Conservation (phyloP, 2,113 vertebrate species). For the Sceloporus undulatus region DNA sequence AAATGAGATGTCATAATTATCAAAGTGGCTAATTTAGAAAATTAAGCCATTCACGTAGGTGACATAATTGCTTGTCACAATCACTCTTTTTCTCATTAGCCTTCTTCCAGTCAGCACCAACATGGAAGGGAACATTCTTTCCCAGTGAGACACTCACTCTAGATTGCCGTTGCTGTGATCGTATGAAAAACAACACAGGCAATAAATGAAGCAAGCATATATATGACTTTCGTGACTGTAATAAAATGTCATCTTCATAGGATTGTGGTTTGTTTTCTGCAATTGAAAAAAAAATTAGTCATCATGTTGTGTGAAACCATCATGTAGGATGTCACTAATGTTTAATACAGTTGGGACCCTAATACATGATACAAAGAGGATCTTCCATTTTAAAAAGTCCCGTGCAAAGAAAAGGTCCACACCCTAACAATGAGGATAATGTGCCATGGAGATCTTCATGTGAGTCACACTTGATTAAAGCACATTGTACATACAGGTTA, state of each 20-base stretch:
- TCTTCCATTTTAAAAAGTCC: no score
- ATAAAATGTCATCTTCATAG: slow-evolving; percentile 14
- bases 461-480: no score
- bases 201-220: slow-evolving; percentile 54
- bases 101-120: slow-evolving; percentile 77
- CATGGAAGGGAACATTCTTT: slow-evolving; percentile 65
- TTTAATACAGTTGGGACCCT: no score
- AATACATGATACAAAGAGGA: no score
- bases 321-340: no score
- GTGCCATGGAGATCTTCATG: no score
- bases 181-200: slow-evolving; percentile 29
- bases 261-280: slow-evolving; percentile 32
- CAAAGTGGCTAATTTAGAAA: slow-evolving; percentile 89
- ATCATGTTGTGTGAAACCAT: no score
- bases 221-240: slow-evolving; percentile 50
- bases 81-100: slow-evolving; percentile 89
- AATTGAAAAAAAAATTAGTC: slow-evolving; percentile 49
- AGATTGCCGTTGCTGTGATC: slow-evolving; percentile 66
- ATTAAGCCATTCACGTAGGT: slow-evolving; percentile 88
- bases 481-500: no score
- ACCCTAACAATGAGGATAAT: no score
- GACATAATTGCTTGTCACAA: slow-evolving; percentile 92
- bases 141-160: slow-evolving; percentile 65
- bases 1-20: slow-evolving; percentile 92
- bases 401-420: no score